Evolutionary conservation across 2,113 vertebrate genomes (phyloP).

Genomic region (Rhegmatorhina hoffmannsi): DNA sequence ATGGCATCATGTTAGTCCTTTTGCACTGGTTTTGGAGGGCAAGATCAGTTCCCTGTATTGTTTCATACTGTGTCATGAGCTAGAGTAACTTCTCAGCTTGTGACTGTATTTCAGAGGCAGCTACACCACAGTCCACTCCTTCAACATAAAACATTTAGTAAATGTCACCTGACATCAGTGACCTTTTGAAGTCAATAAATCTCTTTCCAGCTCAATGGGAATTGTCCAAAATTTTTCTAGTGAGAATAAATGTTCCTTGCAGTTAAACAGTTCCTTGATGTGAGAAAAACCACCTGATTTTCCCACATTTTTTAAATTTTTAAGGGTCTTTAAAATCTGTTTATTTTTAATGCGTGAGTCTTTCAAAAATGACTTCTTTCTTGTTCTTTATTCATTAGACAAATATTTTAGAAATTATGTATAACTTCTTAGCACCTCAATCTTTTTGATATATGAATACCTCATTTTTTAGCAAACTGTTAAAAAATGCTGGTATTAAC

Average conservation of each 20-base stretch:
- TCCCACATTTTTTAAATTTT: too few relatives aligned
- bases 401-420: background rate
- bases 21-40: background rate
- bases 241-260: background rate
- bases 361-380: background rate
- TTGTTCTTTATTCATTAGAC: background rate
- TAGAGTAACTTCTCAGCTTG: background rate
- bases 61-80: background rate
- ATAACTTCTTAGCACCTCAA: background rate
- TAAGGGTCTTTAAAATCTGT: accelerated
- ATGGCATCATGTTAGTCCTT: background rate
- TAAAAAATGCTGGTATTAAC: background rate
- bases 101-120: background rate
- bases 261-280: background rate
- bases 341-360: background rate
- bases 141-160: background rate
- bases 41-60: background rate
- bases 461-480: background rate
- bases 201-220: background rate
- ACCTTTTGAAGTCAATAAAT: background rate
- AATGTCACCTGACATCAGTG: background rate
- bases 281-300: background rate
- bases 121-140: background rate
- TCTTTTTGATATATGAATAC: background rate
- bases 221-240: background rate